These are phyloP conservation scores for Rhagonycha fulva DNA, from an alignment of 2,888 invertebrate genomes.

Conservation along the genomic window DNA sequence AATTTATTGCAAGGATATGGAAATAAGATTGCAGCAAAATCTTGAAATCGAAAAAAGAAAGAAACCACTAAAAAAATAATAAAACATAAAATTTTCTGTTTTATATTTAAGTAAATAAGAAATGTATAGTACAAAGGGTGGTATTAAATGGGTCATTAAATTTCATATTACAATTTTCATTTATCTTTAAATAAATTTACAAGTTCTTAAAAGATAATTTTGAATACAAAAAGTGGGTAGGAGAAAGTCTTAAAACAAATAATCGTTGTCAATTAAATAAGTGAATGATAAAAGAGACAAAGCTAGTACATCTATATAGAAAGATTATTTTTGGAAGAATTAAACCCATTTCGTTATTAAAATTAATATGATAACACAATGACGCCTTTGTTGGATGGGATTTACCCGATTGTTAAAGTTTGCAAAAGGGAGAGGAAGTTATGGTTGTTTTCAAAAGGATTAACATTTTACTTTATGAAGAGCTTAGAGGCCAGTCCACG, in stretches of 20 bases:
- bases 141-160: not conserved
- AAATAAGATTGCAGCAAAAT: not conserved
- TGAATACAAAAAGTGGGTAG: not conserved
- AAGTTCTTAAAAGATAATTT: not conserved
- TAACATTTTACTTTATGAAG: slow-evolving; percentile 44
- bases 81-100: not conserved
- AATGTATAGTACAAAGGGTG: not conserved
- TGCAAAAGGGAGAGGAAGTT: slow-evolving; percentile 36
- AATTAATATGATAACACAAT: slow-evolving; percentile 31
- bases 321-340: slow-evolving; percentile 31
- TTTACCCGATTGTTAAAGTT: slow-evolving; percentile 30
- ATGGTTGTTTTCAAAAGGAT: slow-evolving; percentile 44
- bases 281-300: slow-evolving; percentile 31
- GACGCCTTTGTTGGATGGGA: slow-evolving; percentile 28
- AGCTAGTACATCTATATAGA: slow-evolving; percentile 29
- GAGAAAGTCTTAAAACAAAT: slow-evolving; percentile 2
- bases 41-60: not conserved
- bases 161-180: not conserved
- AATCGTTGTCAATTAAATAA: slow-evolving; percentile 19
- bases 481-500: slow-evolving; percentile 38
- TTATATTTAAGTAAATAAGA: not conserved
- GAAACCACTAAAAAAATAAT: not conserved
- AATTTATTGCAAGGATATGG: not conserved
- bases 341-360: slow-evolving; percentile 32
- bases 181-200: not conserved